Percentiles rank a stretch among this genome's conserved stretches.
These are phyloP conservation scores for Zaprionus lachaisei DNA, from an alignment of 1,140 invertebrate genomes.

Conservation along the genomic window DNA sequence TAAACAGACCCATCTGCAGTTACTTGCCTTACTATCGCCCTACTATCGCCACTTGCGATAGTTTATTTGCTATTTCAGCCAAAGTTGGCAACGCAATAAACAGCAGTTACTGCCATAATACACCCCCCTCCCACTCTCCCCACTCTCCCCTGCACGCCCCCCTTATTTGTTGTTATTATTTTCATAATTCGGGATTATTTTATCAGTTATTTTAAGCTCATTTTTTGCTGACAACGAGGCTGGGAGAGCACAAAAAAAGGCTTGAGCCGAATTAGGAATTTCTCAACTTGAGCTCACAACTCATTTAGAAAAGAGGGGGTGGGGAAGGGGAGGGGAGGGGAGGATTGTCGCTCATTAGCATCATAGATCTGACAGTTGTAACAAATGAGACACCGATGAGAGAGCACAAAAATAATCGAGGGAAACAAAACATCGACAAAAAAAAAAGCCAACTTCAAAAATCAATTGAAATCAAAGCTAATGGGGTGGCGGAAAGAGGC, in stretches of 20 bases:
- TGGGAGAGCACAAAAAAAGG: not conserved
- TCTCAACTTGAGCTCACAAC: constrained; percentile 4
- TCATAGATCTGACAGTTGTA: constrained; percentile 36
- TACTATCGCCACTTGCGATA: constrained; percentile 3
- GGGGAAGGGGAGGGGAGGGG: not conserved
- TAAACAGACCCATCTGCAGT: not conserved
- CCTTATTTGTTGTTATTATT: constrained; percentile 12
- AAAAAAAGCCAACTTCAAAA: constrained; percentile 2
- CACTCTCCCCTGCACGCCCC: no score
- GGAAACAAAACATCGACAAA: constrained; percentile 3
- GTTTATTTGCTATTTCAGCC: not conserved
- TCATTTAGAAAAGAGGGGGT: not conserved
- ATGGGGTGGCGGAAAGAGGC: not conserved
- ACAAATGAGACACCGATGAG: constrained; percentile 45
- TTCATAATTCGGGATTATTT: not conserved
- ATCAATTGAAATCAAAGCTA: constrained; percentile 37
- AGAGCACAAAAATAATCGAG: constrained; percentile 20
- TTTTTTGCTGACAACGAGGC: not conserved
- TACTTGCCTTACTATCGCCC: not conserved
- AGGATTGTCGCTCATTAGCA: constrained; percentile 42
- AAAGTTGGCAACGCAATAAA: not conserved
- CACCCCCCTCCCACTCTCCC: no score
- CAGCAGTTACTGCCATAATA: no score
- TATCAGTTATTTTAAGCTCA: not conserved
- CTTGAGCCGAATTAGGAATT: constrained; percentile 12